phyloP scores from a whole-genome alignment of 2,113 vertebrate genomes.

The Epinephelus lanceolatus region DNA sequence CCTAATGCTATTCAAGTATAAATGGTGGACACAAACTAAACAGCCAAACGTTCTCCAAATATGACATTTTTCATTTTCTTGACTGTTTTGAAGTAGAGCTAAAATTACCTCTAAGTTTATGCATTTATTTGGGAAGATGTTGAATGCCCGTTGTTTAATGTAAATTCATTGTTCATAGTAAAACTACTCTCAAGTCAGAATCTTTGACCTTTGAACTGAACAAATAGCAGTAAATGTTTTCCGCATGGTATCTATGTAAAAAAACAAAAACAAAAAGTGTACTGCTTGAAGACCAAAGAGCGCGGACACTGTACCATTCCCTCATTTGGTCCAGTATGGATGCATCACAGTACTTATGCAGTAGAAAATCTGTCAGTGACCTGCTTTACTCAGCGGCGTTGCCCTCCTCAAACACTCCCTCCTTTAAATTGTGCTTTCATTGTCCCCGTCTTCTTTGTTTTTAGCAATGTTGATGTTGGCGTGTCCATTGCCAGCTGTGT shows the following conservation, averaged over 20 bases:
- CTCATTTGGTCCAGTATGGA: slow-evolving; percentile 35
- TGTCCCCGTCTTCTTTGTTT: slow-evolving; percentile 68
- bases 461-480: slow-evolving; percentile 59
- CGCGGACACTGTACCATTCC: slow-evolving; percentile 53
- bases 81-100: neutral
- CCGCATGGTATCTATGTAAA: neutral
- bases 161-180: neutral
- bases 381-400: neutral
- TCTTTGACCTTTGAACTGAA: slow-evolving; percentile 28
- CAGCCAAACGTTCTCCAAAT: too few relatives aligned
- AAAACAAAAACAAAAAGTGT: neutral
- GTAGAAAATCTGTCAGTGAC: neutral
- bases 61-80: too few relatives aligned
- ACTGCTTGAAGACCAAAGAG: slow-evolving; percentile 11
- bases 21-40: neutral
- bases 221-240: slow-evolving; percentile 1
- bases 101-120: slow-evolving; percentile 1
- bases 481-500: slow-evolving; percentile 34
- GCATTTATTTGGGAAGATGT: neutral
- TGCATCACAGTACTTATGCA: slow-evolving; percentile 4
- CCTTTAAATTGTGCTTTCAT: slow-evolving; percentile 81
- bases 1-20: slow-evolving; percentile 26
- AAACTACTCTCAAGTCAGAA: neutral
- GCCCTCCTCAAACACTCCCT: neutral
- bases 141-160: neutral